Conservation (phyloP, 2,797 vertebrate species). For the Phalanger gymnotis region DNA sequence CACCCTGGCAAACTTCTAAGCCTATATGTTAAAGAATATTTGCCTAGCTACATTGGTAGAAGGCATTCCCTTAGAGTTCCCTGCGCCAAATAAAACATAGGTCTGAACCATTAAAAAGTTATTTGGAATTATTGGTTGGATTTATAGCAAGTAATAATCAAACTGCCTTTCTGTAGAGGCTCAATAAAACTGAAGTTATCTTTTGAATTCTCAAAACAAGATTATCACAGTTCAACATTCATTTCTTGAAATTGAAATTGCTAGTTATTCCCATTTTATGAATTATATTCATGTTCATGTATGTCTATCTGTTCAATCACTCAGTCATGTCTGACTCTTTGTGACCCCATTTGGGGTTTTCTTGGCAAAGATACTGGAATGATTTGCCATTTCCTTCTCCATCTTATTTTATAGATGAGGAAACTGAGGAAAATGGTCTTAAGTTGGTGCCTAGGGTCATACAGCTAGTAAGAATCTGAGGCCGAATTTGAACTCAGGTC, state of each 20-base stretch:
- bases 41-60: background rate
- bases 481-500: background rate
- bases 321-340: background rate
- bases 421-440: background rate
- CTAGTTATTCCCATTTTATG: background rate
- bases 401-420: background rate
- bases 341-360: background rate
- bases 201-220: background rate
- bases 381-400: background rate
- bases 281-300: background rate
- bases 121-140: slow-evolving; percentile 47
- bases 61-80: background rate
- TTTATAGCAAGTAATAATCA: slow-evolving; percentile 14
- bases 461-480: background rate
- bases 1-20: background rate
- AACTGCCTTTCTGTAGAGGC: background rate
- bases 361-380: background rate
- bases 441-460: background rate
- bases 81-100: background rate
- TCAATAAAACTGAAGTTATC: background rate
- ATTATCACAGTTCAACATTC: background rate
- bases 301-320: background rate
- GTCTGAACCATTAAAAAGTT: background rate
- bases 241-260: background rate
- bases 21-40: background rate